Evolutionary conservation across 1,140 invertebrate species (phyloP), one percentile per base, ranked within the genome.

Genomic region (Ericerus pela): DNA sequence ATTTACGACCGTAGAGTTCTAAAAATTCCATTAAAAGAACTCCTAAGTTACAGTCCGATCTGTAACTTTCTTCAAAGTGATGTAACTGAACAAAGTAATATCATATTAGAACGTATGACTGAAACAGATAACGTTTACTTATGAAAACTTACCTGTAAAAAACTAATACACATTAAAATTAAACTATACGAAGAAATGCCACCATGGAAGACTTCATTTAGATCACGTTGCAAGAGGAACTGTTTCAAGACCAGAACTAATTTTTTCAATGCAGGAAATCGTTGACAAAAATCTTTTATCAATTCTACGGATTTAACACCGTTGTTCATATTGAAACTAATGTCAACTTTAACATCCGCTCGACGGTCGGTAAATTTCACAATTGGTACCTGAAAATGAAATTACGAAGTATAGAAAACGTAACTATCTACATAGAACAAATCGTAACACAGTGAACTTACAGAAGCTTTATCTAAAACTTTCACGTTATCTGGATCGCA

Each of bases 191-290:
- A 98, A 60, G 92, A 94, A 64, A 99, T 96, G 68, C 96, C 96
- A 62, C 96, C 94, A 52, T 92, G 96, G 73, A 96, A 99, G 47
- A 98, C 95, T 80, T 98, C 94, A 74, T 98, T 98, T 63, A 99
- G 79, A 76, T 96, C 91, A 70, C 94, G 79, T 73, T 97, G 88
- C 51, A 96, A 75, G 55, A 98, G 79, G 75, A 96, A 98, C 74
- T 97, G 93, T 74, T 99, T 99, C 59, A 99, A 76, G 53, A 97
- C 92, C 72, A 97, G 83, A 59, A 97, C 92, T 63, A 98, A 76
- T 66, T 94, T 95, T 24, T 86, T 81, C 58, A 98, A 74, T 54
- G 85, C 82, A 22, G 91, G 91, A 75, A 82, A 97, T 56, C 77
- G 76, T 37, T 70, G 69, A 63, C 86, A 84, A 64, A 79, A 88